Evolutionary conservation across 2,888 invertebrate species (phyloP).

Genomic region (Tinea pellionella): DNA sequence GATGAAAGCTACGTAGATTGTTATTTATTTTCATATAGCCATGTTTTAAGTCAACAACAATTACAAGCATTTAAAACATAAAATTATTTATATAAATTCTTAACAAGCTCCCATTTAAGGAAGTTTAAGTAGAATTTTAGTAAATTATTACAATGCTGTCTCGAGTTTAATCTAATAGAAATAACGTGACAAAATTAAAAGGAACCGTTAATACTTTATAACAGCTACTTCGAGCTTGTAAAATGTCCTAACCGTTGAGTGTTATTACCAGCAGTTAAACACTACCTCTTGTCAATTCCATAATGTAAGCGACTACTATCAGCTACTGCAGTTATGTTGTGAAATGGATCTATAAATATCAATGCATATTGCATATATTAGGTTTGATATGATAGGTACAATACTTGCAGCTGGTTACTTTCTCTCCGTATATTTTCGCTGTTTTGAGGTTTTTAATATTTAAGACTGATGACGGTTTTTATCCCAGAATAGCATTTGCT

Average conservation of each 20-base stretch:
- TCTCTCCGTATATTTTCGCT: no score
- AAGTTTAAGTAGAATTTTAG: not conserved
- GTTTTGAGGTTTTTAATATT: no score
- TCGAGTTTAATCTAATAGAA: not conserved
- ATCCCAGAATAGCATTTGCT: no score
- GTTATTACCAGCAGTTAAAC: slow-evolving; percentile 1
- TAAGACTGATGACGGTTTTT: no score
- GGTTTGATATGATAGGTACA: no score
- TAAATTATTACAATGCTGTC: not conserved
- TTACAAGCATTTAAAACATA: no score
- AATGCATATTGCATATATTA: no score
- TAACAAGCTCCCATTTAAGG: no score
- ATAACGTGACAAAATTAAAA: not conserved
- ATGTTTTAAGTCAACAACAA: no score
- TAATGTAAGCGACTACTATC: not conserved
- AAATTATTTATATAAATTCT: no score
- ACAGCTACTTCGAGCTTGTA: not conserved
- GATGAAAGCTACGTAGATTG: not conserved
- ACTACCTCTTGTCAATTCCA: not conserved
- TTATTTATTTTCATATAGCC: not conserved
- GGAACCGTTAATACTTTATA: not conserved
- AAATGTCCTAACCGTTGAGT: not conserved
- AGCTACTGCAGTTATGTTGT: not conserved
- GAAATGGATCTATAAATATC: no score
- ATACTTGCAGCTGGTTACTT: no score